Evolutionary conservation across 2,113 vertebrate species (phyloP), one percentile per base, ranked within the genome.

Genomic region (Nyctibius bracteatus): DNA sequence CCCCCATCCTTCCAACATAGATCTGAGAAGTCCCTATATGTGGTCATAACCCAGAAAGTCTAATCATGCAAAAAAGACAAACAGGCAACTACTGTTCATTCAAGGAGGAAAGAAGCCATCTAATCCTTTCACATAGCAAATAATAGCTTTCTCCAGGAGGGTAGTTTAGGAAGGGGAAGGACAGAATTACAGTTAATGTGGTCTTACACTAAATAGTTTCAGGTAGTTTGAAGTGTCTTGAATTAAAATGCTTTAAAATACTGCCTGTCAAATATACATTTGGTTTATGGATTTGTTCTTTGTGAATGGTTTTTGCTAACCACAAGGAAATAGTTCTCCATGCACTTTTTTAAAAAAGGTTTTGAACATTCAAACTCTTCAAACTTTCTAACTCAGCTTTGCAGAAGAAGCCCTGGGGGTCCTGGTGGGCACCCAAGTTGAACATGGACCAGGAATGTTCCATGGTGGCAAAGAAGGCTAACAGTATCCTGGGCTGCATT

Each of bases 391-490:
- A 75, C 62, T 86, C 58, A 47, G 6, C 31, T 75, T 88, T 75
- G 35, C 13, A 66, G 23, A 82, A 73, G n/a, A 77, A 9, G 5
- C 23, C n/a, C 25, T 68, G 14, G 16, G 28, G 8, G 2, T 47
- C 24, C 21, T 31, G 7, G 24, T 27, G 33, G 14, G n/a, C 28
- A 41, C 8, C 25, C 20, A 81, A 41, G 24, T 3, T 46, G 22
- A 66, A 37, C 10, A 28, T 25, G 37, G 79, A 20, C 7, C 31
- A 88, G 55, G 12, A 22, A 37, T 2, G 3, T 17, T 33, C 3
- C 1, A 54, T 2, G 1, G 41, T 1, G 3, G 16, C 10, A 57
- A 80, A 52, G 44, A 27, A 8, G 25, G 14, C 3, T 4, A 41
- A 30, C 14, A 27, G 6, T 9, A 12, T 51, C 52, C 54, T 39